phyloP scores from a whole-genome alignment of 2,888 invertebrate genomes.

The Zhuqinia jingwanae region DNA sequence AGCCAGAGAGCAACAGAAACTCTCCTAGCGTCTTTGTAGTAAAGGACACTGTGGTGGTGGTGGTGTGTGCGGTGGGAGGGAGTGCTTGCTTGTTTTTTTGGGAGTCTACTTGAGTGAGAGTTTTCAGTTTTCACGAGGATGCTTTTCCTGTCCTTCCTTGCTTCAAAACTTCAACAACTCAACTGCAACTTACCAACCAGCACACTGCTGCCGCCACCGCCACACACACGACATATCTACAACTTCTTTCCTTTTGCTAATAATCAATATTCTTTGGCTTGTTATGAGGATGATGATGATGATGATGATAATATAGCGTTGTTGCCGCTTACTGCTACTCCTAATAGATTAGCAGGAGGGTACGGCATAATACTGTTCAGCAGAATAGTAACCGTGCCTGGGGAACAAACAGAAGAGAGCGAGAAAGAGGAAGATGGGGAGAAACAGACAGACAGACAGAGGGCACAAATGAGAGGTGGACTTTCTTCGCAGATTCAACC shows the following conservation, averaged over 20 bases:
- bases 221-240: background rate
- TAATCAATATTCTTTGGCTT: slow-evolving; percentile 71
- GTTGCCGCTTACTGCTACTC: slow-evolving; percentile 29
- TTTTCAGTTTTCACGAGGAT: slow-evolving; percentile 54
- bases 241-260: slow-evolving; percentile 59
- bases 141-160: slow-evolving; percentile 43
- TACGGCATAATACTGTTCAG: slow-evolving; percentile 31
- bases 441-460: background rate
- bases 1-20: background rate
- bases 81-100: background rate
- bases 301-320: slow-evolving; percentile 59
- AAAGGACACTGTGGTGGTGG: background rate
- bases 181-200: background rate
- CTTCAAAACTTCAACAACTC: too few relatives aligned
- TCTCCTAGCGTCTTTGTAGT: slow-evolving; percentile 19
- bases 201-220: background rate
- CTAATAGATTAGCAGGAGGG: slow-evolving; percentile 53
- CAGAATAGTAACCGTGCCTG: slow-evolving; percentile 20
- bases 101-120: background rate
- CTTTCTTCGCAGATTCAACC: slow-evolving; percentile 28
- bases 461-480: slow-evolving; percentile 4
- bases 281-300: slow-evolving; percentile 63
- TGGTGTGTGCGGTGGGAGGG: background rate
- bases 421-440: background rate
- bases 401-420: background rate